Evolutionary conservation across 2,888 invertebrate genomes (phyloP).

Genomic region (Drosophila setosimentum): DNA sequence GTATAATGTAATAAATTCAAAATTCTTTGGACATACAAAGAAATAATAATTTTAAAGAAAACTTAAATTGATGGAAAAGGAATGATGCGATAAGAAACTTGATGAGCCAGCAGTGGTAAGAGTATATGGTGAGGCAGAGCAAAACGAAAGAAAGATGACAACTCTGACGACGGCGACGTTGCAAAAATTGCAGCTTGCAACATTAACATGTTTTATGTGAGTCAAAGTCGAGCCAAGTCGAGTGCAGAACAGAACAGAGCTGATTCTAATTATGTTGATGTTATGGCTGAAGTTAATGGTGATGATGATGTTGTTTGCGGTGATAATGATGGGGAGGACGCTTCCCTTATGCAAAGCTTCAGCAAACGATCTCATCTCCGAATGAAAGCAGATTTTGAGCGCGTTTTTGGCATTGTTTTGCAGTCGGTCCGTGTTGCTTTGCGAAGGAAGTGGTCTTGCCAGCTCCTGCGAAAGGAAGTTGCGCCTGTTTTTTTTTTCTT

Average conservation of each 20-base stretch:
- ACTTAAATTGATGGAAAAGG: neutral
- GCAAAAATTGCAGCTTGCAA: conserved; percentile 73
- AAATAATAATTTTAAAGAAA: neutral
- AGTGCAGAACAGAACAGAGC: conserved; percentile 22
- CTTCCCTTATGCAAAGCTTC: conserved; percentile 32
- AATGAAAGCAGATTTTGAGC: conserved; percentile 27
- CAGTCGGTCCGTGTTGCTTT: conserved; percentile 10
- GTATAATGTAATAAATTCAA: neutral
- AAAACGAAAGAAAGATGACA: conserved; percentile 28
- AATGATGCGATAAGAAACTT: neutral
- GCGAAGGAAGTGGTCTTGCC: conserved; percentile 50
- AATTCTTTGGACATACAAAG: neutral
- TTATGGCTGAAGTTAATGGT: neutral
- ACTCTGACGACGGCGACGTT: conserved; percentile 18
- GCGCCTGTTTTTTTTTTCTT: conserved; percentile 37
- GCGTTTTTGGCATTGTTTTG: conserved; percentile 15
- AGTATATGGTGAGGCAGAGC: conserved; percentile 30
- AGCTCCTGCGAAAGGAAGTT: conserved; percentile 68
- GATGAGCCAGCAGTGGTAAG: conserved; percentile 10
- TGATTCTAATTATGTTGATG: conserved; percentile 11
- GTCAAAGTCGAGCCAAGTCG: conserved; percentile 25
- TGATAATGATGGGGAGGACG: conserved; percentile 20
- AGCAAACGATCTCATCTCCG: conserved; percentile 38
- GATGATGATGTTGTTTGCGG: conserved; percentile 5
- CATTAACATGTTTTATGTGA: conserved; percentile 71